Evolutionary conservation across 2,113 vertebrate species (phyloP), one percentile per base, ranked within the genome.

Genomic region (Thymallus thymallus): DNA sequence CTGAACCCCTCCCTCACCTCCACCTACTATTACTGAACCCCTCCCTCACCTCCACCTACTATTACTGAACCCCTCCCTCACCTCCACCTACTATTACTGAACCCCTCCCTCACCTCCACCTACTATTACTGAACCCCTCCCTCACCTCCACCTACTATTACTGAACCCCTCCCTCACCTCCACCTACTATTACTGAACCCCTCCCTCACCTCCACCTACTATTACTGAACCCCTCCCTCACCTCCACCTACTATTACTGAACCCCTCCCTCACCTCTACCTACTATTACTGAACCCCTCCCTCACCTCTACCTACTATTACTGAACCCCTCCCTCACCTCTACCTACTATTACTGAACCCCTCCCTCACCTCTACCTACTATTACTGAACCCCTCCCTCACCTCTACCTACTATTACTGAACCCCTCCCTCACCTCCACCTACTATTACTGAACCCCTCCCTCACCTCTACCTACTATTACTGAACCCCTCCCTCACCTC

Each of bases 321-420:
- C 35, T 41, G 9, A 41, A 80, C 5, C 9, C 77, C 79, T 41
- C 26, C 26, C 26, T 26, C 2, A 1, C 26, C 26, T 2, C 26
- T 26, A 84, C 72, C 79, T 76, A 80, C 65, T n/a, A 68, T 35
- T 13, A 41, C 20, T 32, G 3, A n/a, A n/a, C n/a, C n/a, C n/a
- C n/a, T n/a, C n/a, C n/a, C n/a, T n/a, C n/a, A n/a, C n/a, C n/a
- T n/a, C n/a, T n/a, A n/a, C n/a, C n/a, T n/a, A n/a, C n/a, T n/a
- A n/a, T n/a, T n/a, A n/a, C 35, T 41, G 9, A 41, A 80, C 5
- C 9, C 77, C 79, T 41, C 26, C 26, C 26, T 26, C 2, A 1
- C 26, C 26, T 2, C 26, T 26, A 84, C 72, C 79, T 76, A 80
- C 65, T n/a, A 68, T 35, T 13, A 41, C 20, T 32, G 3, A n/a